phyloP scores from a whole-genome alignment of 2,888 invertebrate species.

The Drosophila vallismaia region DNA sequence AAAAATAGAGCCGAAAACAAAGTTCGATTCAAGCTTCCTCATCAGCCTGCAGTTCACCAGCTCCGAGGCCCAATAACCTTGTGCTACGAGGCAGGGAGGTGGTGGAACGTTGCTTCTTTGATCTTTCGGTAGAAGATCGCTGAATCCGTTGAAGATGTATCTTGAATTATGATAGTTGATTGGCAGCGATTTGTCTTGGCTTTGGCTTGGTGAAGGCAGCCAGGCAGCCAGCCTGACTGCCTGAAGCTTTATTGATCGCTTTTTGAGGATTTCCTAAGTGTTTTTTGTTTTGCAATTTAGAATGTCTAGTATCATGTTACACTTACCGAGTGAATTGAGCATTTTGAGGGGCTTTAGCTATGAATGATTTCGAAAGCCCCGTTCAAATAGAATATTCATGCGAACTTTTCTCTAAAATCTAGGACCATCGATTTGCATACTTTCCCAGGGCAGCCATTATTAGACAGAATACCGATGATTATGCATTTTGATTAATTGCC shows the following conservation, averaged over 20 bases:
- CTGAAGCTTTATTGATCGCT: slow-evolving; percentile 26
- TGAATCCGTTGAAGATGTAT: slow-evolving; percentile 56
- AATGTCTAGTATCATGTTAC: slow-evolving; percentile 38
- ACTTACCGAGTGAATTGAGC: slow-evolving; percentile 2
- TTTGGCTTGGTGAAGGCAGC: slow-evolving; percentile 32
- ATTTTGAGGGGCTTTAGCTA: slow-evolving; percentile 3
- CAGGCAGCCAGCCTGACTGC: not conserved
- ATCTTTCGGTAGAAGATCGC: slow-evolving; percentile 17
- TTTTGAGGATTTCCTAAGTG: slow-evolving; percentile 28
- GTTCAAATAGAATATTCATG: not conserved
- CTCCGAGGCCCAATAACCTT: slow-evolving; percentile 35
- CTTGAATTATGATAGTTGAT: slow-evolving; percentile 70
- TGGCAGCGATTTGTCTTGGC: slow-evolving; percentile 58
- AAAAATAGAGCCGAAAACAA: slow-evolving; percentile 13
- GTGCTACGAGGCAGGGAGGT: not conserved
- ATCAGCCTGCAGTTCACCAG: slow-evolving; percentile 52
- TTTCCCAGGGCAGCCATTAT: slow-evolving; percentile 19
- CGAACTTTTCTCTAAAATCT: slow-evolving; percentile 8
- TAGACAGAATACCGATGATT: slow-evolving; percentile 33
- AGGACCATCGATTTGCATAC: slow-evolving; percentile 35
- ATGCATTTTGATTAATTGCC: slow-evolving; percentile 74
- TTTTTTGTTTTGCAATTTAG: slow-evolving; percentile 36
- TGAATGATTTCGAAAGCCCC: slow-evolving; percentile 8
- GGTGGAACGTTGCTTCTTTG: slow-evolving; percentile 28
- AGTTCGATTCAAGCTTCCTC: slow-evolving; percentile 60